Evolutionary conservation across 2,113 vertebrate genomes (phyloP).

Genomic region (Clupea harengus): DNA sequence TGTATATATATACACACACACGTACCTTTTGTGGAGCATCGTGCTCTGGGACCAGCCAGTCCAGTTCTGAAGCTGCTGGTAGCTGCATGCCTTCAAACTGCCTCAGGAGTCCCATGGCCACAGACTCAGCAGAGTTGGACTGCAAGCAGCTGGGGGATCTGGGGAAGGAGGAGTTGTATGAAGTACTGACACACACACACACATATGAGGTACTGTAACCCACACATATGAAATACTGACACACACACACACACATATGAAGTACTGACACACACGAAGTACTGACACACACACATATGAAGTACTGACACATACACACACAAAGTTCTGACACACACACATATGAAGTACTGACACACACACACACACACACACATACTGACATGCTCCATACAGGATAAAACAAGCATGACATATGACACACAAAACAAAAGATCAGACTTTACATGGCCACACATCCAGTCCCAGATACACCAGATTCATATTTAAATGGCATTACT

Average conservation of each 20-base stretch:
- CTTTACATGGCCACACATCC: no score
- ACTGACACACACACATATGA: no score
- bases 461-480: no score
- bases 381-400: not conserved
- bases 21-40: constrained; percentile 94
- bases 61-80: constrained; percentile 91
- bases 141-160: constrained; percentile 85
- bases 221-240: no score
- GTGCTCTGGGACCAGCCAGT: constrained; percentile 95
- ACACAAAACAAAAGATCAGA: not conserved
- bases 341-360: not conserved
- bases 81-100: constrained; percentile 99
- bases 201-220: not conserved
- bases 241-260: no score
- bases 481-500: not conserved
- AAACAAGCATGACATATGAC: not conserved
- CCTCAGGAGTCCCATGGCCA: constrained; percentile 94
- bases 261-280: not conserved
- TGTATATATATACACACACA: not conserved
- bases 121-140: constrained; percentile 93
- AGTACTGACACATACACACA: no score
- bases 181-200: constrained; percentile 16
- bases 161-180: not conserved
- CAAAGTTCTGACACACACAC: no score
- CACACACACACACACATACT: not conserved